Base-by-base conservation (phyloP, 2,888 invertebrate genomes). In the Cataglyphis rosenhaueri region DNA sequence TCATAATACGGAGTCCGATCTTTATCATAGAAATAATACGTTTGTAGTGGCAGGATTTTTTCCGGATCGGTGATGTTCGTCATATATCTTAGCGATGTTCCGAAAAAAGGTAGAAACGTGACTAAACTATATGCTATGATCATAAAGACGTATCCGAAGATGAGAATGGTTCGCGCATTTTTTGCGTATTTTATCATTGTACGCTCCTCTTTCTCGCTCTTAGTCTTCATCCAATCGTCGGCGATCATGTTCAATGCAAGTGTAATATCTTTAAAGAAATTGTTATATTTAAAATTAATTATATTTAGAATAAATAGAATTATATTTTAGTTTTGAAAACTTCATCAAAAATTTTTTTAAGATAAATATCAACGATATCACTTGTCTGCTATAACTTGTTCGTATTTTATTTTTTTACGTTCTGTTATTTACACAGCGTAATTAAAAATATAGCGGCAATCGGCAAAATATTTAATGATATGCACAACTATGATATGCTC, bases 211-310 rank as follows among this genome's bases (percentile, higher is more conserved):
- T 70, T 70, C 10, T 5, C 9, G 6, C 10, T 70, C 18, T 70
- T 70, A n/a, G 6, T 8, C 35, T 55, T 48, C 21, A 70, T 12
- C 70, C 52, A 70, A 29, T 70, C 70, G 6, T 52, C 52, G 29
- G 21, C 21, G 10, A 70, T 48, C 70, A 70, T 70, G 12, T 35
- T 70, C n/a, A 52, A n/a, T 4, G 5, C 6, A 3, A 55, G 0
- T 29, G 12, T 12, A 32, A 70, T 32, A 70, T 70, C 70, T 70
- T 55, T 15, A 55, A 70, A 6, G 3, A 62, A n/a, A 52, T 52
- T 41, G 12, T 12, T 25, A 25, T 25, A 25, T 25, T 25, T 25
- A 25, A 1, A 25, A 1, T 25, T 25, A 25, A 0, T 25, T 25
- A 25, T 25, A 25, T 25, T 25, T 25, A 25, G 25, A 25, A 25